Conservation (phyloP, 2,888 invertebrate species). For the Orthosia cruda region DNA sequence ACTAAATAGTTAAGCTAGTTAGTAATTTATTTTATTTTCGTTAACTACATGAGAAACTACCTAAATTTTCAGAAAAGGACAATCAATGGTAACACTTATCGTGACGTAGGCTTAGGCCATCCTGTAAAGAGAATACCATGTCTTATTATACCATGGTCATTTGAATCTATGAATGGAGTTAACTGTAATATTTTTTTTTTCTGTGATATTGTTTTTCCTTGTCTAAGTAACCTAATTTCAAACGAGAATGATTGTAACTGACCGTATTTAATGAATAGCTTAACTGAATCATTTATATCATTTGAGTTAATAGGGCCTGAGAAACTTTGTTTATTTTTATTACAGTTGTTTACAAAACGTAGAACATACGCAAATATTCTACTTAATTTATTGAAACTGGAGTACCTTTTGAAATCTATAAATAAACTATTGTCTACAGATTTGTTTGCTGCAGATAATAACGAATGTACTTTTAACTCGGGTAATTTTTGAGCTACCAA, state of each 20-base stretch:
- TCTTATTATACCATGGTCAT: no score
- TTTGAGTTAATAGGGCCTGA: background rate
- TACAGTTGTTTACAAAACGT: constrained; percentile 27
- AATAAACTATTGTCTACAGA: constrained; percentile 2
- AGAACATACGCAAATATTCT: constrained; percentile 29
- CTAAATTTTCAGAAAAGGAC: no score
- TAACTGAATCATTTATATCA: constrained; percentile 20
- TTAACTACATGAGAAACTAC: no score
- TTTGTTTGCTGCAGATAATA: background rate
- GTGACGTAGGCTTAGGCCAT: no score
- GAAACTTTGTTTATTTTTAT: constrained; percentile 20
- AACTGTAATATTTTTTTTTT: constrained; percentile 18
- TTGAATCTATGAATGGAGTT: constrained; percentile 25
- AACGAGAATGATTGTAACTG: constrained; percentile 29
- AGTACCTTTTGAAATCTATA: constrained; percentile 41
- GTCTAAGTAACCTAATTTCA: constrained; percentile 21
- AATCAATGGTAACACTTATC: no score
- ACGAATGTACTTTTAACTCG: constrained; percentile 33
- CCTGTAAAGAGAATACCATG: no score
- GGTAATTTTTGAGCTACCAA: constrained; percentile 24
- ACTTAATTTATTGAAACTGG: constrained; percentile 26
- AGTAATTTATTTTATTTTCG: no score
- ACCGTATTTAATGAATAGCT: background rate
- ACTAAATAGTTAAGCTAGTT: no score
- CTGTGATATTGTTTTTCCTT: constrained; percentile 9